Conservation (phyloP, 2,113 vertebrate genomes). For the western clawed frog (Xenopus tropicalis) region UCB_Xtro_10.0 CM004443.2:16976001-16976500, state of each 20-base stretch:
- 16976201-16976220: slow-evolving; percentile 28
- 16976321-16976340: slow-evolving; percentile 28
- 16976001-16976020: too few relatives aligned
- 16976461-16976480: slow-evolving; percentile 1
- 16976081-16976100: too few relatives aligned
- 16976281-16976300: slow-evolving; percentile 31
- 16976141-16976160: background rate
- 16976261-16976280: slow-evolving; percentile 15
- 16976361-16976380: slow-evolving; percentile 20
- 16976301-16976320: slow-evolving; percentile 5
- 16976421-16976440: slow-evolving; percentile 10
- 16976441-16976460: slow-evolving; percentile 18
- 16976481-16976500: slow-evolving; percentile 11
- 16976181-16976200: background rate
- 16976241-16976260: slow-evolving; percentile 24
- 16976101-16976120: background rate
- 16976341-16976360: background rate
- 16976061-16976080: too few relatives aligned
- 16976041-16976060: too few relatives aligned
- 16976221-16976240: slow-evolving; percentile 5
- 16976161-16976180: background rate
- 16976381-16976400: slow-evolving; percentile 26
- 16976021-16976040: too few relatives aligned
- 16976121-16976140: slow-evolving; percentile 3
- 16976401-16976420: slow-evolving; percentile 18